Evolutionary conservation across 2,113 vertebrate genomes (phyloP).

Genomic region (Phaethon lepturus): DNA sequence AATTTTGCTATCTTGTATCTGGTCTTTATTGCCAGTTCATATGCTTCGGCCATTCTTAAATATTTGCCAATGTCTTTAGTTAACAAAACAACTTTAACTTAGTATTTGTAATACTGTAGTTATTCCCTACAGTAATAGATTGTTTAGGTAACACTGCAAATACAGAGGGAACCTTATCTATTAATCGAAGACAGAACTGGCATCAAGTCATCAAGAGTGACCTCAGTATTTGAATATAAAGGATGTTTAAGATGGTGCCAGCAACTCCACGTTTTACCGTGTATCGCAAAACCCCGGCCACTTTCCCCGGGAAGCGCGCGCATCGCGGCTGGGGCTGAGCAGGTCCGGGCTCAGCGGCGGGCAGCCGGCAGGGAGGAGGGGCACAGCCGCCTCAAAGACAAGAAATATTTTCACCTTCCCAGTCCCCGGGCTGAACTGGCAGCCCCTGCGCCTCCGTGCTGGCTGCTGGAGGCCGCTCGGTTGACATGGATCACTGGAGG

Average conservation of each 20-base stretch:
- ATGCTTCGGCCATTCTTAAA: slow-evolving; percentile 39
- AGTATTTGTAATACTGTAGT: slow-evolving; percentile 58
- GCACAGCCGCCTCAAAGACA: not conserved
- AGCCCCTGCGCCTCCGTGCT: not conserved
- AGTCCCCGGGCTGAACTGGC: not conserved
- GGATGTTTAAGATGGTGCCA: slow-evolving; percentile 36
- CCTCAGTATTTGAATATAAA: slow-evolving; percentile 43
- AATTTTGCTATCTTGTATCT: slow-evolving; percentile 40
- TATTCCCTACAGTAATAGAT: slow-evolving; percentile 52
- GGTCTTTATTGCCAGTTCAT: slow-evolving; percentile 45
- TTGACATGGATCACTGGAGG: slow-evolving; percentile 22
- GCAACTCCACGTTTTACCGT: fast-evolving
- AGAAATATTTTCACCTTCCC: not conserved
- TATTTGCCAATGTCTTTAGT: slow-evolving; percentile 56
- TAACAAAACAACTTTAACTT: slow-evolving; percentile 61
- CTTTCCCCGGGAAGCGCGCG: fast-evolving
- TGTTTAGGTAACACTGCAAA: slow-evolving; percentile 65
- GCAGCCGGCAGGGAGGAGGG: not conserved
- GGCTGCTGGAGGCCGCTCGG: not conserved
- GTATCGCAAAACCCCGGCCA: fast-evolving
- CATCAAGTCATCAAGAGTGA: slow-evolving; percentile 1
- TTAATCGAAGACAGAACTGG: slow-evolving; percentile 56
- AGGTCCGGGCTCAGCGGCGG: not conserved
- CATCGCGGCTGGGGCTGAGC: not conserved
- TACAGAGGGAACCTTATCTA: slow-evolving; percentile 49